Evolutionary conservation across 1,140 invertebrate species (phyloP), one percentile per base, ranked within the genome.

Genomic region (Dendroctonus ponderosae): DNA sequence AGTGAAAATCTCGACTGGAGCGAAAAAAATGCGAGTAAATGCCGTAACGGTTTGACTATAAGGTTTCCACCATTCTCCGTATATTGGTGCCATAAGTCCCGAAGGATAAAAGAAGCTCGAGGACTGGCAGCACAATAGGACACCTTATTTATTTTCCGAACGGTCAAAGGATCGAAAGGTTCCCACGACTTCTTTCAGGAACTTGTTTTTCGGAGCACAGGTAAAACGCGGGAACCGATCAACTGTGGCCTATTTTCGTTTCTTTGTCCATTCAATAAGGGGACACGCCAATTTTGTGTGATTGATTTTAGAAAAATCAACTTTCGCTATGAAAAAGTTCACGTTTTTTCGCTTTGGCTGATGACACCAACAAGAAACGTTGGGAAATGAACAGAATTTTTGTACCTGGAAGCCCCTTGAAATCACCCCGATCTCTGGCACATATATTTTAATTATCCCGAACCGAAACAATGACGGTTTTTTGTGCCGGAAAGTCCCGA

Each of bases 191-290:
- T 54, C 58, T 54, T 57, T 62, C 51, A 26, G 48, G 46, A 68
- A 68, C 66, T 68, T 63, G 66, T 68, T 68, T 67, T 68, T 68
- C 60, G 53, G 51, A 62, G 57, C 62, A 68, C 66, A 68, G 66
- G 66, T 68, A 68, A 68, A 68, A 50, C 46, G 50, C 53, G 15
- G 39, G 50, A 49, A 61, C 26, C 26, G 1, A 26, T 26, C 26
- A 26, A 26, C 26, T 26, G 26, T 12, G 49, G 8, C 7, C 38
- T 7, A 38, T 54, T 8, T 37, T 54, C 52, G 38, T 38, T 51
- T 15, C 1, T 26, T 26, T 3, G 1, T 26, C 26, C 26, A 26
- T 26, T 26, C 26, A 26, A 26, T 26, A 26, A 26, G 26, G 3
- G 26, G 26, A 26, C 26, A 26, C 1, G 26, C 1, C 26, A 26